Percentiles rank a stretch among this genome's conserved stretches.
Evolutionary conservation across 2,888 invertebrate species (phyloP).

Genomic region (Eucriotettix oculatus): DNA sequence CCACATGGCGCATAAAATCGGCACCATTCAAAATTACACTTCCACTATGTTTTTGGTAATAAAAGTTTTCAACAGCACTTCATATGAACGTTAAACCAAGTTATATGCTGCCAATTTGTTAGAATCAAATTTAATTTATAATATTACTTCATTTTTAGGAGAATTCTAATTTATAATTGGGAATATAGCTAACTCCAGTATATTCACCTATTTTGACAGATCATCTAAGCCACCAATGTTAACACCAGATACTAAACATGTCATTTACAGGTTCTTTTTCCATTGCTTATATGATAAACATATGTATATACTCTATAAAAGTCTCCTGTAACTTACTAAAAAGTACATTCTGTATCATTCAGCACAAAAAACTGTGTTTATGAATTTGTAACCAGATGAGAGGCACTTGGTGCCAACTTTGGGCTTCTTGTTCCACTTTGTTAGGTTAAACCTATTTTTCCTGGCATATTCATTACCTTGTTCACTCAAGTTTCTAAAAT

Average conservation of each 20-base stretch:
- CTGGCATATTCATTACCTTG: too few relatives aligned
- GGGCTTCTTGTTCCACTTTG: conserved; percentile 5
- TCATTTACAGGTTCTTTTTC: too few relatives aligned
- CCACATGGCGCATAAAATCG: neutral
- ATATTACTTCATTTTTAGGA: too few relatives aligned
- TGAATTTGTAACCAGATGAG: conserved; percentile 9
- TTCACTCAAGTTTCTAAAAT: too few relatives aligned
- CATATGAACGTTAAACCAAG: too few relatives aligned
- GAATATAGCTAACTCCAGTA: too few relatives aligned
- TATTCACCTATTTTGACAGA: neutral
- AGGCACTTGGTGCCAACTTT: conserved; percentile 14
- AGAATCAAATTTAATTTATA: too few relatives aligned
- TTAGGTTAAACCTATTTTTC: conserved; percentile 5
- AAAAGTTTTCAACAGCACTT: conserved; percentile 4
- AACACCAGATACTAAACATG: neutral
- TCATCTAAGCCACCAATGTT: neutral
- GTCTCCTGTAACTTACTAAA: neutral
- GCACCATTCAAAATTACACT: neutral
- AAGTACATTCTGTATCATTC: neutral
- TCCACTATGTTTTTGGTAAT: neutral
- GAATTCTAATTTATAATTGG: too few relatives aligned
- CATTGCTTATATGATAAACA: neutral
- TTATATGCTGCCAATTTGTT: too few relatives aligned
- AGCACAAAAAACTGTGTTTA: neutral
- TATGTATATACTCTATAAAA: conserved; percentile 10